phyloP scores from a whole-genome alignment of 2,888 invertebrate species.

The Stenodema calcarata region DNA sequence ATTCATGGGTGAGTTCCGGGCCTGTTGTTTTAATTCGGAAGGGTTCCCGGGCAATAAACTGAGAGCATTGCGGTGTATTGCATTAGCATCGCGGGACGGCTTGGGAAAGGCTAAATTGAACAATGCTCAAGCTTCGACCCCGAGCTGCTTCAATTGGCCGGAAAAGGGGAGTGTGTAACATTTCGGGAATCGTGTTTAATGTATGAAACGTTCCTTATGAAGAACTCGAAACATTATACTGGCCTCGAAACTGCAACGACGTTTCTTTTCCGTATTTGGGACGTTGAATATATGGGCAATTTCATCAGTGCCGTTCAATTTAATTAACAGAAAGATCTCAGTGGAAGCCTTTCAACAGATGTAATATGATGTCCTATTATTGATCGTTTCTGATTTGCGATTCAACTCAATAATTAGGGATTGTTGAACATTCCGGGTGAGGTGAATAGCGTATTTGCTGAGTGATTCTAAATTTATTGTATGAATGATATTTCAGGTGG shows the following conservation, averaged over 20 bases:
- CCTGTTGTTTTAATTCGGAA: constrained; percentile 39
- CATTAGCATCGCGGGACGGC: constrained; percentile 31
- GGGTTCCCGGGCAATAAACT: constrained; percentile 22
- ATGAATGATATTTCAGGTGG: no score
- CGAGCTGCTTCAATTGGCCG: background rate
- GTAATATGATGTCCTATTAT: no score
- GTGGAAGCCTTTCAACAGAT: no score
- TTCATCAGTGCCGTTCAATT: no score
- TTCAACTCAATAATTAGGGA: no score
- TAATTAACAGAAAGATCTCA: no score
- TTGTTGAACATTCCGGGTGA: no score
- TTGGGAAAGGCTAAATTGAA: constrained; percentile 17
- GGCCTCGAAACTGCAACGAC: background rate
- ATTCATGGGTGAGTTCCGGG: background rate
- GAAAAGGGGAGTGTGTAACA: background rate
- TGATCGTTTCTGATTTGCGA: no score
- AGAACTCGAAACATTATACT: background rate
- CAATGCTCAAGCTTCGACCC: background rate
- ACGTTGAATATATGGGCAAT: no score
- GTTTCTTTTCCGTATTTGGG: background rate
- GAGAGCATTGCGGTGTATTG: constrained; percentile 40
- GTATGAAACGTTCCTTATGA: background rate
- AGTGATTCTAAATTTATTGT: no score
- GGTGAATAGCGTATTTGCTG: no score
- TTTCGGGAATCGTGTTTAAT: background rate